Base-by-base conservation (phyloP, 2,797 vertebrate genomes). In the Sebastes diploproa region DNA sequence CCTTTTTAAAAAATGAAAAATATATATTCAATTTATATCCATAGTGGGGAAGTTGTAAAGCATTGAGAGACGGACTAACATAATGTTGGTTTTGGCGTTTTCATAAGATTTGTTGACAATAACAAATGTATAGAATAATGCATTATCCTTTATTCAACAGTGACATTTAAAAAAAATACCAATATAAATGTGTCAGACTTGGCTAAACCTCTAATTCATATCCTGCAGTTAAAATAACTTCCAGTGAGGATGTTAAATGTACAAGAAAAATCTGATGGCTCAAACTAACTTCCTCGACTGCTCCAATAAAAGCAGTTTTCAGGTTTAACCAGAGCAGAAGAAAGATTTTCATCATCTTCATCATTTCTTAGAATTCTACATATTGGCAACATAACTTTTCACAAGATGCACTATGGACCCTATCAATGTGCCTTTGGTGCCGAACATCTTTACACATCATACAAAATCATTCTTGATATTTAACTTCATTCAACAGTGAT, bases 121-220 rank as follows among this genome's bases (percentile, higher is more conserved):
- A 59, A 61, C 13, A 66, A 30, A 52, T 60, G 6, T 56, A 65
- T 27, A 64, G 20, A 82, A 67, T 6, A 81, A 69, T 34, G 9
- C 56, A 61, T 76, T 72, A 74, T 52, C 11, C 76, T 83, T 81
- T 70, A 79, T 60, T 74, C 3, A 65, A 63, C 32, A 8, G 46
- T 78, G 72, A 68, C 50, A 69, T 75, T 71, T 71, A 77, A 11
- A 65, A 36, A 38, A 38, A 73, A 82, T 54, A 32, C 1, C 63
- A 75, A 50, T 61, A 80, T 79, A 73, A 87, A 78, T 50, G 36
- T 82, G 71, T 76, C 58, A 72, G 42, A n/a, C 55, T 69, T 77
- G 11, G 32, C 16, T 80, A 79, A 69, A 77, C n/a, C 60, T 75
- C 32, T 68, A 65, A 85, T 78, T 77, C 64, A 73, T 36, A 46